Evolutionary conservation across 2,888 invertebrate genomes (phyloP), one percentile per base, ranked within the genome.

Genomic region (Epiblema foenella): DNA sequence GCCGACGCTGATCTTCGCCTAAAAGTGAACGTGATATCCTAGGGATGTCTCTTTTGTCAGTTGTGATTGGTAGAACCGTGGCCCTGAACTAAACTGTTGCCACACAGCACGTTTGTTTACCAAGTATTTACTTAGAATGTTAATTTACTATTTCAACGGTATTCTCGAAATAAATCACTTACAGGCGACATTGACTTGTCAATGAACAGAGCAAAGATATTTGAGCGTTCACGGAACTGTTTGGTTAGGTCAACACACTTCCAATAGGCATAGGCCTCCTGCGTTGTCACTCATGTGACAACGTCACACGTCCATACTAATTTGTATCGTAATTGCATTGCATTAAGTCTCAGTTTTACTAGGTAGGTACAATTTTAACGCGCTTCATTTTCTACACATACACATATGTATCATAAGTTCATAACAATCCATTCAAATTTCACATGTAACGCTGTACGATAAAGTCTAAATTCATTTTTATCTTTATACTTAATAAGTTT

Each of bases 141-240:
- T 46, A 46, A 46, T 46, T 46, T n/a, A 46, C 46, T 8, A n/a
- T 46, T n/a, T 7, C 46, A 46, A 46, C 46, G 46, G 46, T 46
- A 46, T n/a, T 46, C 46, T 46, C n/a, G 46, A 46, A 46, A 46
- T 46, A 46, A 46, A 46, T 46, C 46, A 12, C n/a, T 42, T 17
- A 9, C 2, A 18, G 42, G 52, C 37, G 52, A 65, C 69, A 51
- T 73, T 75, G 67, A 74, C 81, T 79, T 83, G 85, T 81, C 81
- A 89, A 90, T 87, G 83, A 84, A 75, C 87, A 88, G 81, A 81
- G 87, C 81, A 89, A 91, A 90, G 82, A 82, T 10, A 29, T 75
- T 81, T 81, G 81, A 77, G 77, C 69, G 72, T 88, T 89, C 89
- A 75, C 77, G 75, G 88, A 88, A 90, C 79, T 85, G 82, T 87